A percentile compares a stretch with the other conserved stretches of the same genome.
Evolutionary conservation across 2,113 vertebrate species (phyloP).

Genomic region (Atlantisia rogersi): DNA sequence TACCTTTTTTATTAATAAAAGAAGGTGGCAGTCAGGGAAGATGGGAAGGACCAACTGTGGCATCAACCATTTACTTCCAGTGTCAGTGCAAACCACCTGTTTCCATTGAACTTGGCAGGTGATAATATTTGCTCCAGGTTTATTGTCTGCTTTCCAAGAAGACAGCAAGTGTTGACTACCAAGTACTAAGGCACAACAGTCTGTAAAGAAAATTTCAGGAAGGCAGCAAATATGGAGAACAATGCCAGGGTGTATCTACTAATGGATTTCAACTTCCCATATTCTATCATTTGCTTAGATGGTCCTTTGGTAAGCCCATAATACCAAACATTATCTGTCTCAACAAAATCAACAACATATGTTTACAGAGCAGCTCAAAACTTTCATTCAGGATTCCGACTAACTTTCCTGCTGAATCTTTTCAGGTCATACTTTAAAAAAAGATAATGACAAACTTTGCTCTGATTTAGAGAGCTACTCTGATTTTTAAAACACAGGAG

Average conservation of each 20-base stretch:
- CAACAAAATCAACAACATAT: not conserved
- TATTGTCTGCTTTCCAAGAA: slow-evolving; percentile 65
- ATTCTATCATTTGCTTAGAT: not conserved
- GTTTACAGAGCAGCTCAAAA: not conserved
- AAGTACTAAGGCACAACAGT: slow-evolving; percentile 6
- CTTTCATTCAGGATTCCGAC: not conserved
- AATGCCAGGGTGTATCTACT: not conserved
- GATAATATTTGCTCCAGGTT: slow-evolving; percentile 55
- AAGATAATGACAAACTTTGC: not conserved
- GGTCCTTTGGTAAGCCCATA: not conserved
- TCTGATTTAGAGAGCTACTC: not conserved
- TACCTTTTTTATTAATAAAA: not conserved
- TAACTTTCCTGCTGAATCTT: not conserved
- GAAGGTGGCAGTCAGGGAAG: not conserved
- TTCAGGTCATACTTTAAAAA: not conserved
- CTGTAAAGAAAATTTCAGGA: slow-evolving; percentile 29
- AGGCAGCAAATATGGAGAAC: slow-evolving; percentile 27
- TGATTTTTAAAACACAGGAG: not conserved
- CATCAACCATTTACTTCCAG: slow-evolving; percentile 59
- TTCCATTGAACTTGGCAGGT: slow-evolving; percentile 64
- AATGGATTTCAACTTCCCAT: not conserved
- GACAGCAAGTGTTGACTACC: slow-evolving; percentile 29
- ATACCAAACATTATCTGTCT: not conserved
- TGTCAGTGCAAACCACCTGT: slow-evolving; percentile 20
- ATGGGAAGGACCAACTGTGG: slow-evolving; percentile 12